Percentiles rank a stretch among this genome's conserved stretches.
These are phyloP conservation scores for Prosopocoilus inquinatus DNA, from an alignment of 2,888 invertebrate genomes.

Conservation along the genomic window DNA sequence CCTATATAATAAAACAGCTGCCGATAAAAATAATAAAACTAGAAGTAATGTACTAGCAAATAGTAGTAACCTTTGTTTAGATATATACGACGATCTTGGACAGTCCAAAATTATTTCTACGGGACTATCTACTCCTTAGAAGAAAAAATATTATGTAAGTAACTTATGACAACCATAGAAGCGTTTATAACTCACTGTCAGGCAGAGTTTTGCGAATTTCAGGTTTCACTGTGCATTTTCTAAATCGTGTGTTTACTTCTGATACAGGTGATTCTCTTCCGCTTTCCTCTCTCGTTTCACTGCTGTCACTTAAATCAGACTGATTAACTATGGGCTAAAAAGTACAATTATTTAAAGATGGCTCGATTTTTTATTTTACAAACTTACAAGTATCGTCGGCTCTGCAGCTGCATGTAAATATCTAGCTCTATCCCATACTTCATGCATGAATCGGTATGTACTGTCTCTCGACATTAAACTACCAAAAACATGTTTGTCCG, in stretches of 20 bases:
- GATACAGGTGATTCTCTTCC: constrained; percentile 30
- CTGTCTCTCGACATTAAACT: constrained; percentile 86
- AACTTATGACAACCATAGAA: background rate
- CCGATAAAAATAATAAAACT: constrained; percentile 58
- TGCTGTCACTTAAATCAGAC: constrained; percentile 34
- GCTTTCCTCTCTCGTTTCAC: constrained; percentile 35
- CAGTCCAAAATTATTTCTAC: constrained; percentile 6
- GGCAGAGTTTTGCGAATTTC: constrained; percentile 9
- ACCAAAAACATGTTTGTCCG: constrained; percentile 84
- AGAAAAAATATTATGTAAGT: background rate
- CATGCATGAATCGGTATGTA: constrained; percentile 83
- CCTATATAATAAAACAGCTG: constrained; percentile 58
- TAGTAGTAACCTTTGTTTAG: constrained; percentile 55
- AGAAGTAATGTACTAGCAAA: constrained; percentile 57
- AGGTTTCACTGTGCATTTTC: constrained; percentile 21
- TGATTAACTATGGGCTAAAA: constrained; percentile 21
- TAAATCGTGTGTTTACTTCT: constrained; percentile 21
- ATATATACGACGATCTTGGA: constrained; percentile 37
- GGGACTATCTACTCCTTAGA: constrained; percentile 15
- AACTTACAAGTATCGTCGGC: constrained; percentile 16
- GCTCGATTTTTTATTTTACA: too few relatives aligned
- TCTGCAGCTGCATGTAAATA: constrained; percentile 23
- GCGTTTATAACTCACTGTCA: constrained; percentile 11
- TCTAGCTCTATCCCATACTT: constrained; percentile 74
- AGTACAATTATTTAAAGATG: too few relatives aligned